These are phyloP conservation scores for Danionella cerebrum DNA, from an alignment of 2,113 vertebrate genomes.

Conservation along the genomic window DNA sequence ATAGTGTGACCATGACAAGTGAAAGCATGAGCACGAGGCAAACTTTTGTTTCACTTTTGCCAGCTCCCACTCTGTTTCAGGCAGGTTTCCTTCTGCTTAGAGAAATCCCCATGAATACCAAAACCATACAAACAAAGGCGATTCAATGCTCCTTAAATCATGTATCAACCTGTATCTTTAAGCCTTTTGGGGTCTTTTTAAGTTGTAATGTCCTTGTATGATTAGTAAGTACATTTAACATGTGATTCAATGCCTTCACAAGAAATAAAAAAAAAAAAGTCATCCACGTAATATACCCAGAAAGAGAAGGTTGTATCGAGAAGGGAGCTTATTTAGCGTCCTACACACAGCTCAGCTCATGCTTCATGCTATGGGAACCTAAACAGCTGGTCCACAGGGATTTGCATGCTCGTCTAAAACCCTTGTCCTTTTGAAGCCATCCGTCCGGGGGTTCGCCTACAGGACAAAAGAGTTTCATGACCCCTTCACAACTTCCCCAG, in stretches of 20 bases:
- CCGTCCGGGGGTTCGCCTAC: slow-evolving; percentile 23
- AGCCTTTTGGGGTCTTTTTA: no score
- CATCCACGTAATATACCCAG: slow-evolving; percentile 43
- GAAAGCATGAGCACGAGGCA: not conserved
- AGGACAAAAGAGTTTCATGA: slow-evolving; percentile 45
- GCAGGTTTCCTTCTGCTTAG: no score
- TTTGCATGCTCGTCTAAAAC: slow-evolving; percentile 33
- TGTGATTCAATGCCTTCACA: not conserved
- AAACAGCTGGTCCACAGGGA: slow-evolving; percentile 29
- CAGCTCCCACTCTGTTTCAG: not conserved
- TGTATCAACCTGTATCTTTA: no score
- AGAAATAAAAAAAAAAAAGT: no score
- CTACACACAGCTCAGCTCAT: slow-evolving; percentile 22
- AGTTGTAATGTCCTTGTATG: no score
- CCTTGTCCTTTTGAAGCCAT: slow-evolving; percentile 47
- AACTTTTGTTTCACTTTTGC: slow-evolving; percentile 24
- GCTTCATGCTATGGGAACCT: slow-evolving; percentile 46
- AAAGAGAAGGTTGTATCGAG: slow-evolving; percentile 41
- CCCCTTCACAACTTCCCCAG: slow-evolving; percentile 41
- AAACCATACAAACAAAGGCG: not conserved
- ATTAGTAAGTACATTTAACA: not conserved
- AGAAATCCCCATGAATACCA: not conserved
- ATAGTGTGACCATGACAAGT: not conserved
- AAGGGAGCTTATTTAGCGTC: slow-evolving; percentile 23
- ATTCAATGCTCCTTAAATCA: not conserved